Conservation (phyloP, 2,113 vertebrate genomes). For the Ginglymostoma cirratum region DNA sequence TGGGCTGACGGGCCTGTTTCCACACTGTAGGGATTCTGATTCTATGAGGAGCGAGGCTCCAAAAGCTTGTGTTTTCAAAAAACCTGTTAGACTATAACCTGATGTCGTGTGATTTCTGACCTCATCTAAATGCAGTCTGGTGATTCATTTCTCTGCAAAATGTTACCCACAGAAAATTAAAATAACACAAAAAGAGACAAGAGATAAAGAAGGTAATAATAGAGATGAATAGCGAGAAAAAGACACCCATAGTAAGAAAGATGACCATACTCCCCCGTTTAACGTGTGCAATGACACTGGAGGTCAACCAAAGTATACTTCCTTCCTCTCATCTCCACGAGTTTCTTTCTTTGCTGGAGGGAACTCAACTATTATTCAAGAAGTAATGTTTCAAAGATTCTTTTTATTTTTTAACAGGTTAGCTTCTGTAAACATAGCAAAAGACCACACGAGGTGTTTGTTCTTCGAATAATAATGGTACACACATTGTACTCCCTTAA, state of each 20-base stretch:
- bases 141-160: background rate
- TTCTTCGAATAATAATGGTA: background rate
- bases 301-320: background rate
- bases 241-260: background rate
- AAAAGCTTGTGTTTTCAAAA: too few species aligned
- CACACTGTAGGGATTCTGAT: too few species aligned
- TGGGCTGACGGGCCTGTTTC: too few species aligned
- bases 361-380: background rate
- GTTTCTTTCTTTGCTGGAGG: background rate
- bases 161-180: background rate
- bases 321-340: background rate
- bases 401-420: background rate
- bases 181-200: background rate
- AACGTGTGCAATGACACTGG: background rate
- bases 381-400: background rate
- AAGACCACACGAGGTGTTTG: background rate
- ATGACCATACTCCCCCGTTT: background rate
- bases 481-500: background rate
- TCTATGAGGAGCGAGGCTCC: too few species aligned
- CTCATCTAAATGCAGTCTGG: background rate
- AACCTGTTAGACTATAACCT: too few species aligned
- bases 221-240: background rate
- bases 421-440: background rate
- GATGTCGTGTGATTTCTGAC: too few species aligned
- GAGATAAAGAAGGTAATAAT: background rate